Conservation (phyloP, 1,140 invertebrate genomes). For the Sitophilus oryzae region DNA sequence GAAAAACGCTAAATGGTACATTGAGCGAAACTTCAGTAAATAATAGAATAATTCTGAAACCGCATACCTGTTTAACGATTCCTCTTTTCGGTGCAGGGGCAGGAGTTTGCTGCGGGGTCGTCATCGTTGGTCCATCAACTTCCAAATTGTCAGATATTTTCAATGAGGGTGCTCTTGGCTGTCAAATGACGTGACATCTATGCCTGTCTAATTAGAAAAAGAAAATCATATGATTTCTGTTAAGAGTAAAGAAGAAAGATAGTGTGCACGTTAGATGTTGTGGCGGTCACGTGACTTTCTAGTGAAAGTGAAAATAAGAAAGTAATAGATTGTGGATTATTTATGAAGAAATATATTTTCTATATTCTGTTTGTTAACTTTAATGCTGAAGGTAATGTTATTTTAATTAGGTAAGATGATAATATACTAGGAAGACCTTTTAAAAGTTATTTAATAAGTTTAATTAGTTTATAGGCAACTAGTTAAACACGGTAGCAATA, state of each 20-base stretch:
- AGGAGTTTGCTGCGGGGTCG: slow-evolving; percentile 45
- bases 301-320: slow-evolving; percentile 1
- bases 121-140: slow-evolving; percentile 43
- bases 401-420: too few relatives aligned
- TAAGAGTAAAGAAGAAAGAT: neutral
- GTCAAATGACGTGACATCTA: neutral
- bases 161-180: neutral
- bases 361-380: too few relatives aligned
- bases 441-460: too few relatives aligned
- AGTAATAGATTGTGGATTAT: too few relatives aligned
- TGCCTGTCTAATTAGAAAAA: neutral
- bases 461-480: too few relatives aligned
- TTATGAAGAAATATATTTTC: too few relatives aligned
- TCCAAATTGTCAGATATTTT: neutral
- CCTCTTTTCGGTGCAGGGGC: slow-evolving; percentile 45
- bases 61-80: slow-evolving; percentile 54
- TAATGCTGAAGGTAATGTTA: too few relatives aligned
- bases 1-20: slow-evolving; percentile 1
- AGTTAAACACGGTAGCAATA: too few relatives aligned
- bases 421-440: too few relatives aligned
- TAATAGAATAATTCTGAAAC: slow-evolving; percentile 9
- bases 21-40: neutral
- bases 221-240: neutral
- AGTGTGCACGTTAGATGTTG: neutral
- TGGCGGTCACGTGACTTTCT: slow-evolving; percentile 1